Evolutionary conservation across 2,888 invertebrate species (phyloP).

Genomic region (Gymnoscelis rufifasciata): DNA sequence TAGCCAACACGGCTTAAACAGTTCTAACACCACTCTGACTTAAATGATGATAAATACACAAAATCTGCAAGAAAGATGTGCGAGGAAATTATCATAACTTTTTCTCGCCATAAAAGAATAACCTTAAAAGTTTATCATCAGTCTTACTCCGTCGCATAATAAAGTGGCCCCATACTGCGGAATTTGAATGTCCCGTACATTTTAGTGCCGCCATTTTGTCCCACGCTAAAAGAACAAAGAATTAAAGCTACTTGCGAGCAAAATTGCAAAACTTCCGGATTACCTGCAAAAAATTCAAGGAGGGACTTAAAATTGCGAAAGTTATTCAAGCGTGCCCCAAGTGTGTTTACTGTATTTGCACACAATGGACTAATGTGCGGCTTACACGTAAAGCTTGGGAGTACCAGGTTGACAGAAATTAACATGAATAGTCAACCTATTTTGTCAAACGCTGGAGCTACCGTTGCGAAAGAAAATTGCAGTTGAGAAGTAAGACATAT

Average conservation of each 20-base stretch:
- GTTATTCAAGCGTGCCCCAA: constrained; percentile 20
- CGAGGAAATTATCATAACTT: too few relatives aligned
- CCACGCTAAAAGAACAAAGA: constrained; percentile 9
- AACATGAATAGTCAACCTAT: too few relatives aligned
- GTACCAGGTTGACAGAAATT: too few relatives aligned
- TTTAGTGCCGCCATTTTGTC: constrained; percentile 6
- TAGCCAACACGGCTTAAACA: too few relatives aligned
- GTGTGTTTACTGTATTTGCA: constrained; percentile 31
- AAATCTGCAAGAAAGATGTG: too few relatives aligned
- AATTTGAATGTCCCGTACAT: constrained; percentile 3
- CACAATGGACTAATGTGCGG: constrained; percentile 26
- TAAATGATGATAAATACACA: too few relatives aligned
- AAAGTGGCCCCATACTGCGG: constrained; percentile 3
- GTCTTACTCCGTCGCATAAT: constrained; percentile 1
- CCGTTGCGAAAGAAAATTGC: too few relatives aligned
- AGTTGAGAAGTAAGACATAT: too few relatives aligned
- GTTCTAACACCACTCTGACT: too few relatives aligned
- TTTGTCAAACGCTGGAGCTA: too few relatives aligned
- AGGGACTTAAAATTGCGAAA: constrained; percentile 27
- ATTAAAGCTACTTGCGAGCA: constrained; percentile 13
- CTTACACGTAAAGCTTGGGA: constrained; percentile 3
- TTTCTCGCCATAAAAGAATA: background rate
- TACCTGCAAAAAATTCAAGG: constrained; percentile 27
- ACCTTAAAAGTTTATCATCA: background rate
- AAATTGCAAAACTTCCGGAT: constrained; percentile 27